phyloP scores from a whole-genome alignment of 1,140 invertebrate species.

The Drosophila burlai region DNA sequence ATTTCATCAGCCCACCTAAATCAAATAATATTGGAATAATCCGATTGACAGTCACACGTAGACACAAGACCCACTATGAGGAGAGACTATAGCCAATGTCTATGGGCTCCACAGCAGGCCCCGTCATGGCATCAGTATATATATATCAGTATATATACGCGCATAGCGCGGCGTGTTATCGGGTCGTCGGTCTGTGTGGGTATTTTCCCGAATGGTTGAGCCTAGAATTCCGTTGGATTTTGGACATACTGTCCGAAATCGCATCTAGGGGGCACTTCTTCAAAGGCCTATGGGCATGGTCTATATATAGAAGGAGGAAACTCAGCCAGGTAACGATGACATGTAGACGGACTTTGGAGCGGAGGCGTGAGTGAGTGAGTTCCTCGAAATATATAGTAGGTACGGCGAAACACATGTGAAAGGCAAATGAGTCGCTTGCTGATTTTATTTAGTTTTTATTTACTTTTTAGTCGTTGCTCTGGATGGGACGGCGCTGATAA shows the following conservation, averaged over 20 bases:
- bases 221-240: slow-evolving; percentile 28
- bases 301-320: slow-evolving; percentile 44
- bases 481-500: slow-evolving; percentile 30
- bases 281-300: slow-evolving; percentile 22
- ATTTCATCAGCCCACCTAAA: slow-evolving; percentile 10
- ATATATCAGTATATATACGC: neutral
- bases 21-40: slow-evolving; percentile 13
- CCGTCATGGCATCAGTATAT: slow-evolving; percentile 10
- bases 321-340: slow-evolving; percentile 40
- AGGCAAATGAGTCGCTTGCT: slow-evolving; percentile 39
- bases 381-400: slow-evolving; percentile 11
- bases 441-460: slow-evolving; percentile 41
- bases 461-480: slow-evolving; percentile 25
- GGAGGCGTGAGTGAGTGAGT: slow-evolving; percentile 33
- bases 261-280: slow-evolving; percentile 3
- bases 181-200: slow-evolving; percentile 6
- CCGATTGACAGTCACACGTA: slow-evolving; percentile 22
- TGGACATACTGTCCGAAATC: slow-evolving; percentile 2
- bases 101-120: slow-evolving; percentile 15
- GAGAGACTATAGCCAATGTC: slow-evolving; percentile 9
- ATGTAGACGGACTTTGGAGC: slow-evolving; percentile 40
- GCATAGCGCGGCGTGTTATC: slow-evolving; percentile 12
- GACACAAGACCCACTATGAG: slow-evolving; percentile 11
- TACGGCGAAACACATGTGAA: slow-evolving; percentile 12
- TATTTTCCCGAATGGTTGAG: slow-evolving; percentile 35